Evolutionary conservation across 2,888 invertebrate genomes (phyloP).

Genomic region (Leucania comma): DNA sequence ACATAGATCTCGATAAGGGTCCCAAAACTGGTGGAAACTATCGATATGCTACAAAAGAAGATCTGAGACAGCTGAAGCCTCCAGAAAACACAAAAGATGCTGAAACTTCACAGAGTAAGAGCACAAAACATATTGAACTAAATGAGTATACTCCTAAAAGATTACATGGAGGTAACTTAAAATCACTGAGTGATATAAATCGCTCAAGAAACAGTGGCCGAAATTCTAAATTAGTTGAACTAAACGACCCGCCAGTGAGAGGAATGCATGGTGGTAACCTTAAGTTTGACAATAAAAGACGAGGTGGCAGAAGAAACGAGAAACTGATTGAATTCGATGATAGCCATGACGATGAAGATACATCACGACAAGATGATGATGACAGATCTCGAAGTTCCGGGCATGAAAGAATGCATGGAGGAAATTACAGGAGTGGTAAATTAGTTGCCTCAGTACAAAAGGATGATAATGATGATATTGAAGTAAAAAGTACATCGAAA

Average conservation of each 20-base stretch:
- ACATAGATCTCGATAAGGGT: conserved; percentile 77
- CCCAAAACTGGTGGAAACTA: conserved; percentile 88
- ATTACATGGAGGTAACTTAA: conserved; percentile 73
- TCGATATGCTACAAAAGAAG: conserved; percentile 73
- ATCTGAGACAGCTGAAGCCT: conserved; percentile 34
- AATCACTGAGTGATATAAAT: conserved; percentile 64
- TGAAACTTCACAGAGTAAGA: conserved; percentile 79
- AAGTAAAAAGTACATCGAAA: conserved; percentile 61
- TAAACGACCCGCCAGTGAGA: conserved; percentile 62
- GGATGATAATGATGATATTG: conserved; percentile 55
- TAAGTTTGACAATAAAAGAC: conserved; percentile 65
- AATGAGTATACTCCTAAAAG: conserved; percentile 63
- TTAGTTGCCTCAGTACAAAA: conserved; percentile 66
- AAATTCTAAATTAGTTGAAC: conserved; percentile 75
- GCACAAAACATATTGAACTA: conserved; percentile 72
- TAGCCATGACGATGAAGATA: conserved; percentile 67
- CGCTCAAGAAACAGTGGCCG: conserved; percentile 66
- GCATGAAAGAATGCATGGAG: conserved; percentile 81
- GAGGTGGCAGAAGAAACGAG: conserved; percentile 70
- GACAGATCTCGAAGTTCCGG: conserved; percentile 71
- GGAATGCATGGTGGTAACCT: conserved; percentile 79
- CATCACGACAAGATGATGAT: conserved; percentile 64
- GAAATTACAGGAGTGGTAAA: conserved; percentile 84
- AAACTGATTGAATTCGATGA: conserved; percentile 81
- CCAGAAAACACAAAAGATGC: conserved; percentile 68